Percentiles rank a stretch among this genome's conserved stretches.
Conservation (phyloP, 2,113 vertebrate species). For the Microcebus lehilahytsara region DNA sequence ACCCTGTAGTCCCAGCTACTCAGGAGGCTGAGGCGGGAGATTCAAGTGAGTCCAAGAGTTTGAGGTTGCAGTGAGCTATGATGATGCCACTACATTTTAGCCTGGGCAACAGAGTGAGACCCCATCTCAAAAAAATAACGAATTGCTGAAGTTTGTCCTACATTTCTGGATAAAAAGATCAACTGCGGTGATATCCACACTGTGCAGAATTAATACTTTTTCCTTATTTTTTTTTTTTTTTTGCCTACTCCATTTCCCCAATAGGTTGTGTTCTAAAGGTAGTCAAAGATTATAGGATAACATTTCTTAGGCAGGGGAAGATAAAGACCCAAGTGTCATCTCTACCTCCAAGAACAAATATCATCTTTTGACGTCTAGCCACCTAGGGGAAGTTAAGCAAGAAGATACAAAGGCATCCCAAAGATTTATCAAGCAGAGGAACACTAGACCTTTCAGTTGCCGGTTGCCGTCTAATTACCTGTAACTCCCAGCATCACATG, state of each 20-base stretch:
- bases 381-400: neutral
- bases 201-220: neutral
- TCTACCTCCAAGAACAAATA: neutral
- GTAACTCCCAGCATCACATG: accelerated
- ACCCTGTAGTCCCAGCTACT: too few relatives aligned
- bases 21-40: too few relatives aligned
- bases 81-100: too few relatives aligned
- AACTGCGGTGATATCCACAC: neutral
- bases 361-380: neutral
- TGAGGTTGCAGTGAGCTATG: too few relatives aligned
- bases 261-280: neutral
- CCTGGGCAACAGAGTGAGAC: too few relatives aligned
- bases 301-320: neutral
- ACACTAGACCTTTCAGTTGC: accelerated
- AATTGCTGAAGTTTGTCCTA: neutral
- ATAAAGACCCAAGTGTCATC: neutral
- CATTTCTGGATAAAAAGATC: neutral
- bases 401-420: neutral
- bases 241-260: neutral
- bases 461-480: accelerated
- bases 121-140: too few relatives aligned
- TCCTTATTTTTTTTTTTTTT: neutral
- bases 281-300: neutral
- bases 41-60: too few relatives aligned
- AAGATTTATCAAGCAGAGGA: neutral